Evolutionary conservation across 35 echinoderm and acorn worm species (phyloP).

Genomic region (Hemicentrotus pulcherrimus): DNA sequence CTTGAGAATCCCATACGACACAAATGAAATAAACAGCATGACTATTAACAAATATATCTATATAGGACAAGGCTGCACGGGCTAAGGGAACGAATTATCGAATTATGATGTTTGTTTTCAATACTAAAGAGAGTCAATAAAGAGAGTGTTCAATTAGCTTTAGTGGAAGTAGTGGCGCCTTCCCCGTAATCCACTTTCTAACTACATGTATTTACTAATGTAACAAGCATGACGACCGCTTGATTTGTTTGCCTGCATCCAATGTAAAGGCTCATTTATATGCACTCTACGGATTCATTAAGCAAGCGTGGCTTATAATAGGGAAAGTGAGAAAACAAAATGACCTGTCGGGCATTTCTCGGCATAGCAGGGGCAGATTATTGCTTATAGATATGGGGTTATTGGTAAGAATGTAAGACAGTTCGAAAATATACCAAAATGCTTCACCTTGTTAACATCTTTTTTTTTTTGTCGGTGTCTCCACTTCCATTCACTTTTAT

Average conservation of each 20-base stretch:
- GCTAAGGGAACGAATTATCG: not conserved
- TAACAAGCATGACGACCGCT: too few relatives aligned
- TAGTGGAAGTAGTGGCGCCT: not conserved
- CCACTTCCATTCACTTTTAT: too few relatives aligned
- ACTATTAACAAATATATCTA: not conserved
- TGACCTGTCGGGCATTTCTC: too few relatives aligned
- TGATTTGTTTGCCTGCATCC: not conserved
- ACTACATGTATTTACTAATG: not conserved
- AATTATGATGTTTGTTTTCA: not conserved
- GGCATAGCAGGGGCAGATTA: too few relatives aligned
- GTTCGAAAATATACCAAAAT: too few relatives aligned
- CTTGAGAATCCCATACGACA: not conserved
- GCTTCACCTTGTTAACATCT: not conserved
- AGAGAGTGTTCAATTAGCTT: not conserved
- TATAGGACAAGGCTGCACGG: not conserved
- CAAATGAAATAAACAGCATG: not conserved
- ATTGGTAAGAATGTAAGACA: too few relatives aligned
- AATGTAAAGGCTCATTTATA: too few relatives aligned
- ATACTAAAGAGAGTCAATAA: not conserved
- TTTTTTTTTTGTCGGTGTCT: not conserved
- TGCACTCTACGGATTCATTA: too few relatives aligned
- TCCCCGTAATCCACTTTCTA: not conserved
- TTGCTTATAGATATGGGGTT: too few relatives aligned
- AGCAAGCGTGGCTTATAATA: too few relatives aligned
- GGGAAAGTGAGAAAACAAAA: too few relatives aligned